Conservation (phyloP, 2,113 vertebrate genomes). For the Heterocephalus glaber region DNA sequence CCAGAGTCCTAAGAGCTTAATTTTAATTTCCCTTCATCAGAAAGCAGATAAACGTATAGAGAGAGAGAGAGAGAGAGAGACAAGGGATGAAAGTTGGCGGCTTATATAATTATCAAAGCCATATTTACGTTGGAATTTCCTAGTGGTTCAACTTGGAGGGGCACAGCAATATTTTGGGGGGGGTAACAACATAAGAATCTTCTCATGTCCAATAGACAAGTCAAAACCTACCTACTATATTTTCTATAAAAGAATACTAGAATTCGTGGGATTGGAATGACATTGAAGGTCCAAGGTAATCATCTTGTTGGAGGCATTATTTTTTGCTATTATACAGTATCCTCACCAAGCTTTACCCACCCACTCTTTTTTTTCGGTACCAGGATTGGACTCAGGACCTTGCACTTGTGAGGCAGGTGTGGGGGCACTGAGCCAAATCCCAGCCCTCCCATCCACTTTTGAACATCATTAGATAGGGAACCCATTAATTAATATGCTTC, state of each 20-base stretch:
- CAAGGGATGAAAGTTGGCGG: background rate
- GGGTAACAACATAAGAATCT: background rate
- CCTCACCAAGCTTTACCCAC: background rate
- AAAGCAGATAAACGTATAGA: constrained; percentile 20
- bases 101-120: background rate
- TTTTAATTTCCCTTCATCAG: constrained; percentile 30
- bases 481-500: background rate
- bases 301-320: background rate
- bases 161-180: background rate
- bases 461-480: background rate
- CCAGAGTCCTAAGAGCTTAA: background rate
- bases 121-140: background rate
- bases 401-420: too few species aligned
- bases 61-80: background rate
- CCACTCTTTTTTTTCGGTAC: too few species aligned
- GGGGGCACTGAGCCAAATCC: too few species aligned
- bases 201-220: constrained; percentile 29
- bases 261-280: background rate
- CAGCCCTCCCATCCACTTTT: background rate
- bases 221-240: background rate
- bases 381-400: too few species aligned
- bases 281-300: background rate
- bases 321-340: background rate
- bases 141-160: background rate
- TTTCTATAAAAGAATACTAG: constrained; percentile 8